Evolutionary conservation across 2,113 vertebrate genomes (phyloP).

Genomic region (Daubentonia madagascariensis): DNA sequence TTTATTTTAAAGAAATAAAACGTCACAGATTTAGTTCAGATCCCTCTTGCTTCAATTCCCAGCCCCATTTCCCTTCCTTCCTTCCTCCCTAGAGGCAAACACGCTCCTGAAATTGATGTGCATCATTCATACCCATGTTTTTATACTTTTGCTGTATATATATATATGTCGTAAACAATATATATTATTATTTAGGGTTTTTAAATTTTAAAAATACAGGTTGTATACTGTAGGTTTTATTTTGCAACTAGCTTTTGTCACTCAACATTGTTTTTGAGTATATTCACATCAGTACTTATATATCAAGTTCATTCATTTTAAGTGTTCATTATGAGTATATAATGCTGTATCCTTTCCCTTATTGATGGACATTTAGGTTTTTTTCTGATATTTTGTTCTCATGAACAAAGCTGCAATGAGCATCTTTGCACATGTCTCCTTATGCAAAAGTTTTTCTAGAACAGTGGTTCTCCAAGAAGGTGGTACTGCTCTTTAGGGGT

Average conservation of each 20-base stretch:
- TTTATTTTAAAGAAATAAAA: slow-evolving; percentile 28
- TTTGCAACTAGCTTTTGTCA: not conserved
- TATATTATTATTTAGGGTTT: not conserved
- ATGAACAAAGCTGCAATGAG: not conserved
- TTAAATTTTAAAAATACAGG: not conserved
- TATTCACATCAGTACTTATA: not conserved
- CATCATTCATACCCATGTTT: not conserved
- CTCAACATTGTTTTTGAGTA: not conserved
- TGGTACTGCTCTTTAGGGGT: not conserved
- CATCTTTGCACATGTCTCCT: not conserved
- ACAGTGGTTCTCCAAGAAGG: not conserved
- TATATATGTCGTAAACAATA: not conserved
- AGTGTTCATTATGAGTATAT: not conserved
- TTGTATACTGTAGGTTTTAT: not conserved
- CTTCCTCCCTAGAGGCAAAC: not conserved
- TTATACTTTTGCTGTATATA: not conserved
- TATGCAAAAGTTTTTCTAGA: not conserved
- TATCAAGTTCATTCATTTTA: not conserved
- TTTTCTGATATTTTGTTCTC: not conserved
- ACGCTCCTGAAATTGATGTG: not conserved
- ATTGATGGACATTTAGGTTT: not conserved
- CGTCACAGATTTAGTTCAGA: not conserved
- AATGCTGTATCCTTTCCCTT: not conserved
- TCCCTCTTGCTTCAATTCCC: not conserved
- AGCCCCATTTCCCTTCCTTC: not conserved